These are phyloP conservation scores for Caenorhabditis imperialis DNA, from an alignment of 2,888 invertebrate genomes.

Conservation along the genomic window DNA sequence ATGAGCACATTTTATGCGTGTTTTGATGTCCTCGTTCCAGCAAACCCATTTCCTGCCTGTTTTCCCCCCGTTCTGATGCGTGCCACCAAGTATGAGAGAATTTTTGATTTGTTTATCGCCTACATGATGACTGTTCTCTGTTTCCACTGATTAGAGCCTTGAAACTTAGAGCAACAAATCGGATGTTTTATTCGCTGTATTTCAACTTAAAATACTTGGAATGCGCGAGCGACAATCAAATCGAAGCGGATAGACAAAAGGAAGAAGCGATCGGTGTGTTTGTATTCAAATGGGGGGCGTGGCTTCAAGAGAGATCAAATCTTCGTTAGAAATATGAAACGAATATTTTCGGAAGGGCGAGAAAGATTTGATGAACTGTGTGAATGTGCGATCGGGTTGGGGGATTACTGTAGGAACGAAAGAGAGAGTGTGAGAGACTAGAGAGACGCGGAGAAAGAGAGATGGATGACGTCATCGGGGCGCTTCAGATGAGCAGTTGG, in stretches of 20 bases:
- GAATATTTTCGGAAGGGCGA: constrained; percentile 34
- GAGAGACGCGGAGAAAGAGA: constrained; percentile 15
- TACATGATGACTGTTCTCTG: too few relatives aligned
- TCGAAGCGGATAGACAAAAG: neutral
- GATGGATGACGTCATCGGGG: constrained; percentile 16
- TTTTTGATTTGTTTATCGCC: too few relatives aligned
- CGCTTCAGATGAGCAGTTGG: constrained; percentile 48
- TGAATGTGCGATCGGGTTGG: neutral
- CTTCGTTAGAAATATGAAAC: constrained; percentile 45
- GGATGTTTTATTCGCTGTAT: constrained; percentile 45
- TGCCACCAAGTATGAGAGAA: too few relatives aligned
- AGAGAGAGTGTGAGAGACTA: constrained; percentile 15
- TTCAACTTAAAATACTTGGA: constrained; percentile 42
- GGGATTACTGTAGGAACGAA: neutral
- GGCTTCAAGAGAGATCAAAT: constrained; percentile 39
- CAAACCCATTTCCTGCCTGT: too few relatives aligned
- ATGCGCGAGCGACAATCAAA: constrained; percentile 14
- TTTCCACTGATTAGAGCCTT: too few relatives aligned
- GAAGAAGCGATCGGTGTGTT: constrained; percentile 18
- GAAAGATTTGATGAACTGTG: neutral
- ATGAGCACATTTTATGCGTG: too few relatives aligned
- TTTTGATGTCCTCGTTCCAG: too few relatives aligned
- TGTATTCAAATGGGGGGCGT: too few relatives aligned
- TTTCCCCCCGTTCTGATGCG: too few relatives aligned
- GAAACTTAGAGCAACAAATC: constrained; percentile 27